Conservation (phyloP, 2,888 invertebrate species). For the Ceriagrion tenellum region DNA sequence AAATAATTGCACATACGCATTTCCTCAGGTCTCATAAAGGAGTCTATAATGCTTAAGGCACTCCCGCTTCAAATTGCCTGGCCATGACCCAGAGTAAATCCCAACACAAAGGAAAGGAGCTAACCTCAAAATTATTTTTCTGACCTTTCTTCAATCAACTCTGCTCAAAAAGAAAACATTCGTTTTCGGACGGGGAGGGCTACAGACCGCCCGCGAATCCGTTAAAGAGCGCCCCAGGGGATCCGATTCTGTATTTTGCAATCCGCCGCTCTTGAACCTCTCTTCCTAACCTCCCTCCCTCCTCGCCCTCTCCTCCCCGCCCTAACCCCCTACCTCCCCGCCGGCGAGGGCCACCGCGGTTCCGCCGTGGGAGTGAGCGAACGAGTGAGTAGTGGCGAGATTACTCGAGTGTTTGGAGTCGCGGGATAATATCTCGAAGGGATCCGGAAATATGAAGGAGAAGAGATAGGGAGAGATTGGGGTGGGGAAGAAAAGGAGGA, state of each 20-base stretch:
- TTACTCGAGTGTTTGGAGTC: background rate
- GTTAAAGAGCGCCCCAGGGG: background rate
- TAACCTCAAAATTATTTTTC: background rate
- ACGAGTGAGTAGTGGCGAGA: background rate
- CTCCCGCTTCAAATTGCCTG: background rate
- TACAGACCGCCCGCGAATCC: background rate
- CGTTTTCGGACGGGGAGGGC: background rate
- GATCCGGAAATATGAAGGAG: background rate
- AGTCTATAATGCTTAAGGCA: too few relatives aligned
- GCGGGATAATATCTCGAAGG: background rate
- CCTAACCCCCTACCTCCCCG: background rate
- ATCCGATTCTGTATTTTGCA: background rate
- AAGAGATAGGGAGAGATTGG: background rate
- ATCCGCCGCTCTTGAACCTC: background rate
- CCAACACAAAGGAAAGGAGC: background rate
- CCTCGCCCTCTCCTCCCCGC: too few relatives aligned
- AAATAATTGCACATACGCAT: too few relatives aligned
- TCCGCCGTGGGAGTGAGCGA: background rate
- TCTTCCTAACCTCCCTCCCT: too few relatives aligned
- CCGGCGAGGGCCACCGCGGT: too few relatives aligned
- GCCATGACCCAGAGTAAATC: background rate
- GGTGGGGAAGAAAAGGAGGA: background rate
- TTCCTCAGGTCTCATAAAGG: too few relatives aligned
- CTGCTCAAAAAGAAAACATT: background rate
- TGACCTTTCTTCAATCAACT: background rate